Evolutionary conservation across 2,888 invertebrate genomes (phyloP).

Genomic region (Corythucha ciliata): DNA sequence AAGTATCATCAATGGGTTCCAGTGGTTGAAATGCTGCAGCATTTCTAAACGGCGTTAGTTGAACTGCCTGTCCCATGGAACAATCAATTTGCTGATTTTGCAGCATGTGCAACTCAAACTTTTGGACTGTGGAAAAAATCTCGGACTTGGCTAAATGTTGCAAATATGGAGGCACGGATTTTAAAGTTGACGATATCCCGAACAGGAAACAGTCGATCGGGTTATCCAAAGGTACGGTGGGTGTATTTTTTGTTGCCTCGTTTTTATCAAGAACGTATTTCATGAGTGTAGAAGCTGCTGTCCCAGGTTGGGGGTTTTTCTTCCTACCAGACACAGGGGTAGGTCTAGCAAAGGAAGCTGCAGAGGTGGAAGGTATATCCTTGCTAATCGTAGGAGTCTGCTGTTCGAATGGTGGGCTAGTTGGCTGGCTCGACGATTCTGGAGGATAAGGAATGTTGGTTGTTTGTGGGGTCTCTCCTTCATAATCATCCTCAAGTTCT

Average conservation of each 20-base stretch:
- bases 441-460: slow-evolving; percentile 8
- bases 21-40: slow-evolving; percentile 11
- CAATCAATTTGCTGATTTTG: slow-evolving; percentile 17
- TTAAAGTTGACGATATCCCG: slow-evolving; percentile 19
- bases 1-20: slow-evolving; percentile 17
- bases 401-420: slow-evolving; percentile 13
- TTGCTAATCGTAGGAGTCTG: slow-evolving; percentile 15
- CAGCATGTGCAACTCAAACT: slow-evolving; percentile 18
- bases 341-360: slow-evolving; percentile 12
- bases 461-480: slow-evolving; percentile 1
- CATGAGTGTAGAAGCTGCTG: slow-evolving; percentile 20
- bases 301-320: slow-evolving; percentile 12
- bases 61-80: slow-evolving; percentile 3
- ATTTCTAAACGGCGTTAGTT: slow-evolving; percentile 6
- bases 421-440: slow-evolving; percentile 2
- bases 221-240: slow-evolving; percentile 20
- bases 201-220: slow-evolving; percentile 20
- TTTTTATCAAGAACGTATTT: slow-evolving; percentile 16
- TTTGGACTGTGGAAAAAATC: slow-evolving; percentile 19
- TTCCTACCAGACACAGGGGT: slow-evolving; percentile 16
- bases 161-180: slow-evolving; percentile 14
- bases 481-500: slow-evolving; percentile 17
- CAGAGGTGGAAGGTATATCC: slow-evolving; percentile 14
- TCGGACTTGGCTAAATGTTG: slow-evolving; percentile 21
- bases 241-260: slow-evolving; percentile 13